Base-by-base conservation (phyloP, 2,888 invertebrate genomes). In the Orthosia gracilis region DNA sequence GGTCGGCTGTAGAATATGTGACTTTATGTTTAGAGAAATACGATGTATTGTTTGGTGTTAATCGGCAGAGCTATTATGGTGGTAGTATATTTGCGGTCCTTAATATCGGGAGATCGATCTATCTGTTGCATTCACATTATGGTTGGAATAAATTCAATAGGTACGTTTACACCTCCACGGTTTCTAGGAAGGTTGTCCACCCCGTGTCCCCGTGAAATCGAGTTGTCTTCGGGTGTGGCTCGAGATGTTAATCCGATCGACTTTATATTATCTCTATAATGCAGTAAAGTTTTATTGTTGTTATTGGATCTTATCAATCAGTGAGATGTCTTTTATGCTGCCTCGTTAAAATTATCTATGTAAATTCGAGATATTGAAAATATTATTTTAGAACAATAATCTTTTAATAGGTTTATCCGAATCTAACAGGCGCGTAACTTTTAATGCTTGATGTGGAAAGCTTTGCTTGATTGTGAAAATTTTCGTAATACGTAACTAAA, bases 141-240 rank as follows among this genome's bases (percentile, higher is more conserved):
- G 82, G 85, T 84, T 90, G 85, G 89, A 90, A 90, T 91, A 86
- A 83, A 90, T 92, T 91, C 86, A 91, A 93, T 92, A 91, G 90
- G 90, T 85, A 91, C 92, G 90, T 93, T 94, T 93, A 92, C 94
- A 94, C 93, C 94, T 93, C 84, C 80, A 82, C 78, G 86, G 80
- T 94, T 86, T 95, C 95, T 90, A 52, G 89, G 95, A 95, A 95
- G 92, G 93, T 85, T 88, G 76, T 83, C 80, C 78, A 55, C 85
- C 81, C 89, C 68, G 45, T 40, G 45, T 21, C 62, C 17, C 74
- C 88, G 85, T 93, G 91, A 93, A 93, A 94, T 92, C 86, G 87
- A 91, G 89, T 90, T 94, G 94, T 95, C 94, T 90, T 93, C 95
- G 91, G 91, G 91, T 93, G 92, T 91, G 89, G 84, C 86, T 91